Conservation (phyloP, 2,113 vertebrate species). For the Anarhynchus alexandrinus region DNA sequence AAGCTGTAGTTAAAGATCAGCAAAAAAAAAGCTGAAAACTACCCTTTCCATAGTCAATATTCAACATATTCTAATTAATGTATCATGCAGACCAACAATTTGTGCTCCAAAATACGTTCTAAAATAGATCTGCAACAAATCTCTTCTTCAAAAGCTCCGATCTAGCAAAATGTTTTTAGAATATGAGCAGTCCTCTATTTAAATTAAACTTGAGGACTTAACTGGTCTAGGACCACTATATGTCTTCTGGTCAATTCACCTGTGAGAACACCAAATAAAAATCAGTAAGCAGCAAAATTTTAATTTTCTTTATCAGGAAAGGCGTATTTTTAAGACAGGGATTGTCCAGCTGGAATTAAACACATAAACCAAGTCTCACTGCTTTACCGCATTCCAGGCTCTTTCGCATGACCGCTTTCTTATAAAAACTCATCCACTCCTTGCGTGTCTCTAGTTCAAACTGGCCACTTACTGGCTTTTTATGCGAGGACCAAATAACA, state of each 20-base stretch:
- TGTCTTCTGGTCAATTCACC: background rate
- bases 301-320: background rate
- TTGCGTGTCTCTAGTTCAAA: background rate
- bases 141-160: background rate
- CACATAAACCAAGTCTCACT: background rate
- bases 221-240: background rate
- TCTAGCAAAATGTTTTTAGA: background rate
- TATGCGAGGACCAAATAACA: background rate
- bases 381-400: background rate
- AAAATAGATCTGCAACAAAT: background rate
- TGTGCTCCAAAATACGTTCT: background rate
- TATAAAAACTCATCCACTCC: background rate
- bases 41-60: background rate
- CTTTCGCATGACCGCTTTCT: fast-evolving
- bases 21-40: background rate
- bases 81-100: background rate
- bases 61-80: background rate
- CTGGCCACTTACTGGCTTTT: background rate
- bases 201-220: background rate
- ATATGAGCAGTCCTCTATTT: background rate
- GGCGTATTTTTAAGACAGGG: background rate
- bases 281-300: background rate
- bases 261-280: background rate
- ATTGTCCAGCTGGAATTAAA: background rate
- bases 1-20: background rate